Base-by-base conservation (phyloP, 1,140 invertebrate species). In the Lanistes nyassanus region DNA sequence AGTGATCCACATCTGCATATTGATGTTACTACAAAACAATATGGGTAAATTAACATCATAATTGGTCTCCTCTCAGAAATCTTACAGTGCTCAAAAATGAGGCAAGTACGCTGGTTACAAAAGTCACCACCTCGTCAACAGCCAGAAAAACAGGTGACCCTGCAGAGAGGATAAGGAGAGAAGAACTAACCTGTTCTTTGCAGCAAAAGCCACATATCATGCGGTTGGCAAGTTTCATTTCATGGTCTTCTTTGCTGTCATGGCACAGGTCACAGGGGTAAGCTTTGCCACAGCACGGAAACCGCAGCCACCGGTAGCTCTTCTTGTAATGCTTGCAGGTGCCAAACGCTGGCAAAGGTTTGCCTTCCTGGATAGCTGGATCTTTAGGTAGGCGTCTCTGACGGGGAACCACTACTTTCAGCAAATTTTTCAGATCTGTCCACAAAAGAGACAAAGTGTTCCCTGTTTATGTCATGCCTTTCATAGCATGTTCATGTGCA, bases 171-270 rank as follows among this genome's bases (percentile, higher is more conserved):
- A n/a, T n/a, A n/a, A n/a, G 19, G 5, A 47, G 9, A 47, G 5
- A 16, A 47, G 64, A 11, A 71, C 75, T 26, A 70, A 89, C 87
- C 85, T 90, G 89, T 77, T 90, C 89, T 77, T 84, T 88, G 65
- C 86, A 86, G 75, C 89, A 90, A 79, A 87, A 89, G n/a, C 89
- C 89, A 84, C 89, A 90, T 47, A 90, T 85, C 84, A 90, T 89
- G 66, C 89, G 70, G 58, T 83, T 89, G 66, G 89, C 89, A 75
- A 80, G 84, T 76, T 84, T 84, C 88, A 90, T 90, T 68, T 90
- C 89, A 79, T 90, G 89, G 23, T 76, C 78, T 75, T 88, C 88
- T 29, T 88, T 85, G 58, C 88, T 87, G 76, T 90, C 85, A 80
- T 90, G 89, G 72, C 89, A 90, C 4, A 88, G 31, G 78, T 90